Conservation (phyloP, 2,797 vertebrate species). For the Malacoctenus gilli region DNA sequence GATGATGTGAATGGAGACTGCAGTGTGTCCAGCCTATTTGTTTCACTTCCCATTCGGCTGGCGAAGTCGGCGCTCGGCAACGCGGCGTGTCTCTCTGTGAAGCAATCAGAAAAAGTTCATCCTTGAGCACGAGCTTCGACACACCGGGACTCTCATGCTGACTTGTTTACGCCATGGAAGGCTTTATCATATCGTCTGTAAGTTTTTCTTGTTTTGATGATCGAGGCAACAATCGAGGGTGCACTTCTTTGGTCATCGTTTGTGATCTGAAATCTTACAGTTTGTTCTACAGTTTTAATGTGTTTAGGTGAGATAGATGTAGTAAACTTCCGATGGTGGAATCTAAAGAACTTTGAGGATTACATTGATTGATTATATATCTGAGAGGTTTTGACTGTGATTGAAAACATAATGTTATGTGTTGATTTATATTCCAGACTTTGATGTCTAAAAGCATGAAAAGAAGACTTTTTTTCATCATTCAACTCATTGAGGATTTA, state of each 20-base stretch:
- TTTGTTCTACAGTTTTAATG: no score
- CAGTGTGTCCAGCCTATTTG: conserved; percentile 47
- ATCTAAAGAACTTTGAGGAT: no score
- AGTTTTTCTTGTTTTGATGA: conserved; percentile 69
- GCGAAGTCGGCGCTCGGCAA: conserved; percentile 44
- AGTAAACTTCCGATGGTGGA: no score
- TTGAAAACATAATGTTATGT: no score
- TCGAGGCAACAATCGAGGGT: neutral
- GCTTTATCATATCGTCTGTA: conserved; percentile 92
- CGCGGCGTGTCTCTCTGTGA: conserved; percentile 56
- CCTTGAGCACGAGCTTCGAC: conserved; percentile 42
- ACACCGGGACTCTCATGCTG: conserved; percentile 82
- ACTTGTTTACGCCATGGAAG: conserved; percentile 92
- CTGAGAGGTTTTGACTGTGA: no score
- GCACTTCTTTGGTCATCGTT: neutral
- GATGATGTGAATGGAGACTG: conserved; percentile 35
- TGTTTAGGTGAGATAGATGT: no score
- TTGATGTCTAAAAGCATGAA: no score
- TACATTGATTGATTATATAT: no score
- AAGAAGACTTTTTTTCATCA: no score
- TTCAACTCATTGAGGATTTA: no score
- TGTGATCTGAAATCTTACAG: neutral
- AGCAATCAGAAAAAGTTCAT: conserved; percentile 60
- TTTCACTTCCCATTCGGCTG: conserved; percentile 74
- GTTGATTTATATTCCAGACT: no score